Conservation (phyloP, 2,888 invertebrate genomes). For the Zygogramma bicolorata region DNA sequence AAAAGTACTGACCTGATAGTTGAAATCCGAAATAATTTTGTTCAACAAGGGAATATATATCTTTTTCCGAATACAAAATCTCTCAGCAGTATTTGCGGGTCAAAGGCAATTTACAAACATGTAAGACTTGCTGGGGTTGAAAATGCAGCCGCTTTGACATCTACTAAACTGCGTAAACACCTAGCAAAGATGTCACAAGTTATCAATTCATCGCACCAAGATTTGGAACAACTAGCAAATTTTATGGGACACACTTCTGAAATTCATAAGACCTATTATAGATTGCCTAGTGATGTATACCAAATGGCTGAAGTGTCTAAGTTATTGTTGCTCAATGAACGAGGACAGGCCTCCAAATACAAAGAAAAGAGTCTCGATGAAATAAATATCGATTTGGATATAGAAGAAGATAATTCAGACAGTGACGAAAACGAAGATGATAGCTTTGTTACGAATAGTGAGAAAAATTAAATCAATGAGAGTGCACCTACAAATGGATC, state of each 20-base stretch:
- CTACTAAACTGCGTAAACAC: conserved; percentile 19
- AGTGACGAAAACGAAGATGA: not conserved
- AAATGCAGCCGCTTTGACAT: conserved; percentile 16
- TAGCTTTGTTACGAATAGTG: too few species aligned
- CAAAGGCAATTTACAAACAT: conserved; percentile 12
- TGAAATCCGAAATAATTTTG: not conserved
- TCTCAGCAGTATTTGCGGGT: conserved; percentile 8
- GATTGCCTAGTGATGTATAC: conserved; percentile 21
- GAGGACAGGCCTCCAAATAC: conserved; percentile 22
- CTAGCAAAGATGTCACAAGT: conserved; percentile 23
- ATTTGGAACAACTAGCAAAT: conserved; percentile 20
- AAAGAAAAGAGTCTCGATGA: conserved; percentile 26
- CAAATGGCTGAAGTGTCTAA: conserved; percentile 16
- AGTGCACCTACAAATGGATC: not conserved
- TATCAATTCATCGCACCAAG: conserved; percentile 15
- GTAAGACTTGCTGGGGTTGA: conserved; percentile 13
- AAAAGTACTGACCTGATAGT: not conserved
- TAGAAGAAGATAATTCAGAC: not conserved
- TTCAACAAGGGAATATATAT: not conserved
- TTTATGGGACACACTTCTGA: conserved; percentile 25
- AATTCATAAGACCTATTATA: conserved; percentile 15
- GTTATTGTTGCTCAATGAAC: conserved; percentile 9
- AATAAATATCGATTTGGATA: conserved; percentile 21
- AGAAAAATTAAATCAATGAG: not conserved
- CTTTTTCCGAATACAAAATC: conserved; percentile 21